Conservation (phyloP, 2,888 invertebrate species). For the Melipona beecheii region DNA sequence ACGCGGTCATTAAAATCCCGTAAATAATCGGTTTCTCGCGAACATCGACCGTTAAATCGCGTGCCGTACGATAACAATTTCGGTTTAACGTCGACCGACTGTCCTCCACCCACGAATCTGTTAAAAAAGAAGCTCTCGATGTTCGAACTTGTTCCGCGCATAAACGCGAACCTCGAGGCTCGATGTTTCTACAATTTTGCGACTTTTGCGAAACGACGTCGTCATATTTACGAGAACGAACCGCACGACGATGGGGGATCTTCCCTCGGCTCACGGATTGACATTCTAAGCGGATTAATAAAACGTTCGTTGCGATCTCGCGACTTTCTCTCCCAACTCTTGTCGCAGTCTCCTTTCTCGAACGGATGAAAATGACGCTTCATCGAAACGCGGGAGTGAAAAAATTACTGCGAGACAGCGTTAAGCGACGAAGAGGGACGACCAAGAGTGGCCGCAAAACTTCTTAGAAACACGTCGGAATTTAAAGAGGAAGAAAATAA, state of each 20-base stretch:
- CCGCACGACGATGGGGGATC: not conserved
- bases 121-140: conserved; percentile 11
- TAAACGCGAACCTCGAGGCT: conserved; percentile 28
- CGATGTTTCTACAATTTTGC: conserved; percentile 69
- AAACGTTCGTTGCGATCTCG: conserved; percentile 47
- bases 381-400: not conserved
- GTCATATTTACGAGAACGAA: conserved; percentile 30
- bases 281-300: conserved; percentile 64
- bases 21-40: conserved; percentile 2
- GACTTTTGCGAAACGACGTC: conserved; percentile 58
- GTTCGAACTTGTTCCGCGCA: conserved; percentile 40
- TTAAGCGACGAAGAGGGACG: too few species aligned
- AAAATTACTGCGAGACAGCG: not conserved
- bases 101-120: conserved; percentile 12
- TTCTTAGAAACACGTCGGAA: not conserved
- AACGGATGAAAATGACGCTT: not conserved
- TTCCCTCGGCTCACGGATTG: conserved; percentile 32
- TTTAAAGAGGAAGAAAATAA: not conserved
- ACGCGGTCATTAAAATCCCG: not conserved
- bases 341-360: not conserved
- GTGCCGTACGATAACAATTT: conserved; percentile 43
- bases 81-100: conserved; percentile 15
- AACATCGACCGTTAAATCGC: conserved; percentile 1
- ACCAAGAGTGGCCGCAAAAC: too few species aligned
- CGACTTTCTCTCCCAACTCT: conserved; percentile 35